These are phyloP conservation scores for Drosophila seguyi DNA, from an alignment of 1,140 invertebrate species.

Conservation along the genomic window DNA sequence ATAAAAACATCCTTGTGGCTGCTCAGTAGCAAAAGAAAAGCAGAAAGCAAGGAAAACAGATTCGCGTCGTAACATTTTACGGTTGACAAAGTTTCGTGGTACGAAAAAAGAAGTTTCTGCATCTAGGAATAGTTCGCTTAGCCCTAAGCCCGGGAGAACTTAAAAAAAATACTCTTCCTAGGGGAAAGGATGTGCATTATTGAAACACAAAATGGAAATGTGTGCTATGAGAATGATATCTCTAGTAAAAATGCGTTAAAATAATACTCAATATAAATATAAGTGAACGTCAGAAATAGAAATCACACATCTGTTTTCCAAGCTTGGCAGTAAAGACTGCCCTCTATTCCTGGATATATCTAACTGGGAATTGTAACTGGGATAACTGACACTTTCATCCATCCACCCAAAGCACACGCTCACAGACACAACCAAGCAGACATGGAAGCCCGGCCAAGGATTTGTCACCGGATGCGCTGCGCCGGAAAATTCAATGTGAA, in stretches of 20 bases:
- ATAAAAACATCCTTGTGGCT: constrained; percentile 71
- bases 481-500: constrained; percentile 79
- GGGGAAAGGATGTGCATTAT: neutral
- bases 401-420: constrained; percentile 13
- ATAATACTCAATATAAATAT: neutral
- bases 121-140: constrained; percentile 7
- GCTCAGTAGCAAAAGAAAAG: constrained; percentile 11
- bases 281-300: neutral
- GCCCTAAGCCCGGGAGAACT: neutral
- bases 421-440: neutral
- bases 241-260: too few species aligned
- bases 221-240: too few species aligned
- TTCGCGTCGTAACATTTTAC: constrained; percentile 59
- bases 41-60: constrained; percentile 21
- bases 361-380: constrained; percentile 42
- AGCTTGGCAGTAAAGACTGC: constrained; percentile 6
- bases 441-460: constrained; percentile 39
- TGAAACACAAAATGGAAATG: neutral
- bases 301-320: neutral
- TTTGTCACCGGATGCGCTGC: constrained; percentile 69
- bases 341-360: constrained; percentile 6
- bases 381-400: constrained; percentile 52
- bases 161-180: neutral
- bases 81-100: constrained; percentile 60
- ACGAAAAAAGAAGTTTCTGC: constrained; percentile 24